These are phyloP conservation scores for Abramis brama DNA, from an alignment of 2,113 vertebrate genomes.

Conservation along the genomic window DNA sequence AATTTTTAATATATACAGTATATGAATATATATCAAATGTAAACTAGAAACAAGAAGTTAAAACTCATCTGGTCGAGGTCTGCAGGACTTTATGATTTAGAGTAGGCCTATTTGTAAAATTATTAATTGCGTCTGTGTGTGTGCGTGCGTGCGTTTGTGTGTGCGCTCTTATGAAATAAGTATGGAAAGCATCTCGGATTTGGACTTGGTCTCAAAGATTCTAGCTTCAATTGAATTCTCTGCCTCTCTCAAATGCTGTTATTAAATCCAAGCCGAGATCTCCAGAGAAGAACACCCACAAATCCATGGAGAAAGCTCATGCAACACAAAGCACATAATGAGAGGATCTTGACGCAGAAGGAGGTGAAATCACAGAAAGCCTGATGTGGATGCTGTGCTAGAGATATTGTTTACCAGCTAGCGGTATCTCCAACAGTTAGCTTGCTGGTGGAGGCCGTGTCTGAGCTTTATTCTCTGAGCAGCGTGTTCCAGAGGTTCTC, in stretches of 20 bases:
- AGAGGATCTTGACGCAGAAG: slow-evolving; percentile 21
- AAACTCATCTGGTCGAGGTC: neutral
- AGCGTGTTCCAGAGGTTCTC: neutral
- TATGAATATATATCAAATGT: too few species aligned
- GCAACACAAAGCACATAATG: slow-evolving; percentile 36
- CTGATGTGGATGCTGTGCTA: slow-evolving; percentile 26
- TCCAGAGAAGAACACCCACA: slow-evolving; percentile 33
- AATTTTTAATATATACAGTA: too few species aligned
- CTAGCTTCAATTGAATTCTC: neutral
- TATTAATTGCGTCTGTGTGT: too few species aligned
- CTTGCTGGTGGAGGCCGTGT: neutral
- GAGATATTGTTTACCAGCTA: slow-evolving; percentile 20
- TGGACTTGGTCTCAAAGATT: neutral
- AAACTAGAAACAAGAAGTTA: neutral
- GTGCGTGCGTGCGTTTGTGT: too few species aligned
- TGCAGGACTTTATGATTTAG: neutral
- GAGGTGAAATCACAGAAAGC: slow-evolving; percentile 20
- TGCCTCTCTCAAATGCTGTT: slow-evolving; percentile 1
- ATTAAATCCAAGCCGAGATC: slow-evolving; percentile 16
- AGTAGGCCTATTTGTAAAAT: neutral
- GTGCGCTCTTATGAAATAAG: neutral
- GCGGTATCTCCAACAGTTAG: slow-evolving; percentile 1
- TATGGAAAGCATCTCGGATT: neutral
- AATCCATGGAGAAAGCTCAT: neutral
- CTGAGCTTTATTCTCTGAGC: slow-evolving; percentile 9